Evolutionary conservation across 2,797 vertebrate species (phyloP).

Genomic region (Onychomys torridus): DNA sequence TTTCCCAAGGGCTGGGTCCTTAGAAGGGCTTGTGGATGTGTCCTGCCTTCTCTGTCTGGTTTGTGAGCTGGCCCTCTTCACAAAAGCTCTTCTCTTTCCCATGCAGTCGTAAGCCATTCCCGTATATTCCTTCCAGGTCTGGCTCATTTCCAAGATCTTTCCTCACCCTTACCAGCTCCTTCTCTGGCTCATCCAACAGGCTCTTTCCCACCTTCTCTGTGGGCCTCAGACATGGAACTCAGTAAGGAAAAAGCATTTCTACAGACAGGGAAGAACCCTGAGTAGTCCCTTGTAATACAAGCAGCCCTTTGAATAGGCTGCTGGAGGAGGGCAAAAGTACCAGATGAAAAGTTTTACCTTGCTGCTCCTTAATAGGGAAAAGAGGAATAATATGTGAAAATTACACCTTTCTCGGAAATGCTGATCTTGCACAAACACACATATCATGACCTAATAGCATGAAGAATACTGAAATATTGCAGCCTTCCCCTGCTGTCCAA

Average conservation of each 20-base stretch:
- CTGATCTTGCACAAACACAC: slow-evolving; percentile 8
- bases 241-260: neutral
- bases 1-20: neutral
- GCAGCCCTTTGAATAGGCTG: neutral
- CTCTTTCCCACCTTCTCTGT: slow-evolving; percentile 34
- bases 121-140: slow-evolving; percentile 71
- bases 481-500: neutral
- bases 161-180: slow-evolving; percentile 68
- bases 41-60: neutral
- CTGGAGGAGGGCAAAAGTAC: neutral
- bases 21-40: neutral
- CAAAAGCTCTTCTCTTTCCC: slow-evolving; percentile 74
- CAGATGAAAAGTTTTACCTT: neutral
- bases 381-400: slow-evolving; percentile 12
- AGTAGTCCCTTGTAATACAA: neutral
- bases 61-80: slow-evolving; percentile 50
- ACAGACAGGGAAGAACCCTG: neutral
- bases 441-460: neutral
- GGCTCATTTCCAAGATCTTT: slow-evolving; percentile 65
- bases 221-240: slow-evolving; percentile 1
- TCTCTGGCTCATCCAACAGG: slow-evolving; percentile 57
- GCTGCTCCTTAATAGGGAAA: neutral
- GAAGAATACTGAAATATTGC: slow-evolving; percentile 18
- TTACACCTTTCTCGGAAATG: slow-evolving; percentile 29
- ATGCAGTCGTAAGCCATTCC: slow-evolving; percentile 26